These are phyloP conservation scores for Irena cyanogastra DNA, from an alignment of 2,113 vertebrate species.

Conservation along the genomic window DNA sequence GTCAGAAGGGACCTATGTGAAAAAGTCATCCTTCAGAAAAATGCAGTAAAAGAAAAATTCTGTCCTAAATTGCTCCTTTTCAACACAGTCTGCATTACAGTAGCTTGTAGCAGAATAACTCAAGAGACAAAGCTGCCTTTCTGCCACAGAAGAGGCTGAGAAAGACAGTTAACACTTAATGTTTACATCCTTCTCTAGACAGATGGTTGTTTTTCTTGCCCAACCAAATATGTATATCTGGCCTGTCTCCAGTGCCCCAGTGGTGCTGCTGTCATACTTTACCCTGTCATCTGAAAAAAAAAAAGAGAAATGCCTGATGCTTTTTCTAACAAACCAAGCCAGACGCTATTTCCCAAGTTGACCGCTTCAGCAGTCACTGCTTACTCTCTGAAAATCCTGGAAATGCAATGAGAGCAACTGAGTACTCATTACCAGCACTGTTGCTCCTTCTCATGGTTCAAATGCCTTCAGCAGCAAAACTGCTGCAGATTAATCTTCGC, in stretches of 20 bases:
- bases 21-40: constrained; percentile 30
- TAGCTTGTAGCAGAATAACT: neutral
- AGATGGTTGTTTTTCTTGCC: constrained; percentile 1
- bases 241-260: neutral
- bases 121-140: constrained; percentile 11
- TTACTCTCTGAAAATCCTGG: neutral
- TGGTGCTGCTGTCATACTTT: neutral
- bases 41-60: constrained; percentile 15
- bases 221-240: neutral
- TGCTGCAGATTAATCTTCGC: neutral
- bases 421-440: neutral
- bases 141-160: neutral
- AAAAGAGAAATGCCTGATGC: neutral
- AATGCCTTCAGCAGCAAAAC: neutral
- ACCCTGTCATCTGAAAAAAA: neutral
- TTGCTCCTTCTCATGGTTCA: neutral
- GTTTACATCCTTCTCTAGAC: constrained; percentile 28
- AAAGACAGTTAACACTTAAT: neutral
- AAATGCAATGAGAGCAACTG: neutral
- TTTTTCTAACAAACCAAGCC: neutral
- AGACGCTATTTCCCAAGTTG: neutral
- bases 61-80: constrained; percentile 36
- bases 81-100: constrained; percentile 7
- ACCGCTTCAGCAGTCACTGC: neutral
- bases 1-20: neutral